phyloP scores from a whole-genome alignment of 2,888 invertebrate genomes.

The Junonia oenone region DNA sequence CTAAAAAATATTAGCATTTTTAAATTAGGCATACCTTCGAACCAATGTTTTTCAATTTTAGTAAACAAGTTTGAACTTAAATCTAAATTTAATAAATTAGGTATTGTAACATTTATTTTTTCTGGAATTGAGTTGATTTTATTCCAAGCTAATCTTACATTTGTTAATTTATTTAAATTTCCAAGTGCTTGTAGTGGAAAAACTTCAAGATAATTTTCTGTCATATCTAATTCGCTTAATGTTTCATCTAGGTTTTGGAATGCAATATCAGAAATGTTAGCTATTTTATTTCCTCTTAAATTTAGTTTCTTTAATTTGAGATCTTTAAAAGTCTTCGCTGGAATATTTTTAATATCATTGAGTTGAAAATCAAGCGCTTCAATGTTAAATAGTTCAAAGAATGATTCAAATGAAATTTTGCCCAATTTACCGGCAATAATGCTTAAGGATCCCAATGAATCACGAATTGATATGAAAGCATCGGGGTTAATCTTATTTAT shows the following conservation, averaged over 20 bases:
- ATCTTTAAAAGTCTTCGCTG: slow-evolving; percentile 91
- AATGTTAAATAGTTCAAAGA: slow-evolving; percentile 84
- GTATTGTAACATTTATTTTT: slow-evolving; percentile 84
- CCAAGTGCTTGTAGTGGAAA: slow-evolving; percentile 90
- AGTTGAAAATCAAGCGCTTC: slow-evolving; percentile 90
- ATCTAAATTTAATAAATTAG: slow-evolving; percentile 87
- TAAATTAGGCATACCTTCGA: slow-evolving; percentile 88
- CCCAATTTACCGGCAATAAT: slow-evolving; percentile 86
- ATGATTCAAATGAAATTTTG: slow-evolving; percentile 88
- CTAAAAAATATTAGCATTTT: slow-evolving; percentile 90
- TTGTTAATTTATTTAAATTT: slow-evolving; percentile 85
- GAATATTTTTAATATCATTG: slow-evolving; percentile 90
- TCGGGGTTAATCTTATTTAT: slow-evolving; percentile 85
- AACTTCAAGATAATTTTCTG: slow-evolving; percentile 90
- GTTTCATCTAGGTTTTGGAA: slow-evolving; percentile 88
- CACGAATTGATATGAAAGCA: slow-evolving; percentile 83
- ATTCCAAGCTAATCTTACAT: slow-evolving; percentile 89
- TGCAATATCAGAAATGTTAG: slow-evolving; percentile 89
- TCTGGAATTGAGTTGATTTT: slow-evolving; percentile 88
- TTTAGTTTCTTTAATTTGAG: slow-evolving; percentile 89
- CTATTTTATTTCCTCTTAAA: slow-evolving; percentile 90
- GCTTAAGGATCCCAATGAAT: slow-evolving; percentile 86
- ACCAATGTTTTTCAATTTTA: slow-evolving; percentile 86
- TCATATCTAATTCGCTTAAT: slow-evolving; percentile 89
- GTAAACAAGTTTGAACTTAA: slow-evolving; percentile 92